A percentile compares a stretch with the other conserved stretches of the same genome.
Evolutionary conservation across 2,888 invertebrate species (phyloP).

Genomic region (Acanthoscelides obtectus): DNA sequence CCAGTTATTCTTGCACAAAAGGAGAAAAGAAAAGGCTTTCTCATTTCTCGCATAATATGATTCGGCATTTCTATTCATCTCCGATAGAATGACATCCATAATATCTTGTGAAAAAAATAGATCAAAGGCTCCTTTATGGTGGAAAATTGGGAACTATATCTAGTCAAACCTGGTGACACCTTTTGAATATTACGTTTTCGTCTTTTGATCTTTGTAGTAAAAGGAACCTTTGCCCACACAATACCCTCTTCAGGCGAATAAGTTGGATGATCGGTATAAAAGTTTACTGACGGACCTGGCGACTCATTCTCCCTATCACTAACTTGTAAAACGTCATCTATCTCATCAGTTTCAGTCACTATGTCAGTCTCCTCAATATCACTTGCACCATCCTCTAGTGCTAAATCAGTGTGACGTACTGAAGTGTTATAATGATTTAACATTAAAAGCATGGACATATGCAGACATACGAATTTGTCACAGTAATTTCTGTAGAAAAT

Average conservation of each 20-base stretch:
- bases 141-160: too few species aligned
- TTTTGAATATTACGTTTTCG: slow-evolving; percentile 11
- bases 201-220: slow-evolving; percentile 13
- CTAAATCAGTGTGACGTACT: too few species aligned
- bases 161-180: slow-evolving; percentile 5
- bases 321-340: slow-evolving; percentile 14
- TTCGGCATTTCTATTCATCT: slow-evolving; percentile 1
- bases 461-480: too few species aligned
- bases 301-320: slow-evolving; percentile 11
- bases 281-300: slow-evolving; percentile 10
- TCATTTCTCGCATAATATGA: too few species aligned
- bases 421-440: too few species aligned
- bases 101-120: too few species aligned
- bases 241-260: slow-evolving; percentile 12
- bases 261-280: slow-evolving; percentile 12
- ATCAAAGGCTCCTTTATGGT: slow-evolving; percentile 1
- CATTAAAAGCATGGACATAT: too few species aligned
- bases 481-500: too few species aligned
- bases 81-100: slow-evolving; percentile 6
- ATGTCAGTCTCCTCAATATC: slow-evolving; percentile 8
- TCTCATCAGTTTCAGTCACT: slow-evolving; percentile 9
- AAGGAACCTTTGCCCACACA: slow-evolving; percentile 11
- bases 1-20: slow-evolving; percentile 11
- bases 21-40: slow-evolving; percentile 5
- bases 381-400: slow-evolving; percentile 8